Evolutionary conservation across 2,888 invertebrate genomes (phyloP), one percentile per base, ranked within the genome.

Genomic region (Melanophora roralis): DNA sequence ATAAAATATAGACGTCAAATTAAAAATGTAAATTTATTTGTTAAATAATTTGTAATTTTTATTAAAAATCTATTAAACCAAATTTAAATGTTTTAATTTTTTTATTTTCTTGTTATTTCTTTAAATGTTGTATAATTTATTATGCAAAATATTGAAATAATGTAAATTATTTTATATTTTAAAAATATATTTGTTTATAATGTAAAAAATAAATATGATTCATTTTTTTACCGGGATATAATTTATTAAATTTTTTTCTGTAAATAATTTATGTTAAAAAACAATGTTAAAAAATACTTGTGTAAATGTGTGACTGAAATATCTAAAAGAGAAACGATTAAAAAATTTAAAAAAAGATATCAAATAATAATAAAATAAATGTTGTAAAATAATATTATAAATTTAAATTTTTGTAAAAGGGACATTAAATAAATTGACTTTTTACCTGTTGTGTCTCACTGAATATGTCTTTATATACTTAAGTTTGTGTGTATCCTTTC

Each of bases 1-100:
- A 68, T 47, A 49, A 27, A 34, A 2, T 16, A 55, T 23, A 45
- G 0, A 43, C 51, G 9, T 23, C 12, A 49, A 73, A 68, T 62
- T 3, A 49, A 72, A 65, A 69, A 76, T 57, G 78, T 78, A 73
- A 67, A 68, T 55, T 71, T 76, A 55, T 76, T 62, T 68, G 68
- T 75, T 69, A 32, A 71, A 53, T 27, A 9, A 45, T 57, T 55
- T 36, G 47, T 72, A 23, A 21, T 34, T n/a, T 27, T 32, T 12
- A 43, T 45, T 19, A 27, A 51, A 55, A 73, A 72, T 32, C 51
- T 32, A n/a, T n/a, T 14, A 51, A 49, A 57, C 11, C 55, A 47
- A 75, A 69, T 43, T 49, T 76, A 64, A 76, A 77, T 77, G 76
- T 77, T 76, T 69, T 64, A 32, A 64, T 64, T 71, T 32, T 59